Conservation (phyloP, 2,113 vertebrate genomes). For the Petromus typicus region DNA sequence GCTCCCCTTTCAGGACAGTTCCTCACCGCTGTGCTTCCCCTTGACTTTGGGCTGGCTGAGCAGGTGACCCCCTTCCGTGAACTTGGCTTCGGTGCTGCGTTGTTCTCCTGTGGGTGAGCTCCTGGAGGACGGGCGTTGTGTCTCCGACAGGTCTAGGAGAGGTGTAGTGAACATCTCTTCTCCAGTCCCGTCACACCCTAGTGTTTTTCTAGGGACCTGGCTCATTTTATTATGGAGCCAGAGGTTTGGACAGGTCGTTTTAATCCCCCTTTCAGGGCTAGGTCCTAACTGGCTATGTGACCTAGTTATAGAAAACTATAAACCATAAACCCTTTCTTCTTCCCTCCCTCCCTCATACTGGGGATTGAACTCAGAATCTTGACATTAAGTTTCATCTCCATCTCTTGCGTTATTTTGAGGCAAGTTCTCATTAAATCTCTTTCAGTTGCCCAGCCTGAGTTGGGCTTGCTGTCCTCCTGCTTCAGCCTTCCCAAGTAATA, state of each 20-base stretch:
- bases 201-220: background rate
- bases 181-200: background rate
- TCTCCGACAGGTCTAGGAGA: background rate
- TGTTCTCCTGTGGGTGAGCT: background rate
- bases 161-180: background rate
- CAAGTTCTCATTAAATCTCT: background rate
- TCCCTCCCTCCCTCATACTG: background rate
- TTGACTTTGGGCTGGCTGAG: background rate
- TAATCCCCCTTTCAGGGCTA: background rate
- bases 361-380: background rate
- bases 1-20: background rate
- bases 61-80: background rate
- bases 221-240: background rate
- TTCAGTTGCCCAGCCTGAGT: too few relatives aligned
- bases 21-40: background rate
- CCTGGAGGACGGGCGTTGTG: background rate
- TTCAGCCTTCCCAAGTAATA: background rate
- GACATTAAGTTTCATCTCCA: background rate
- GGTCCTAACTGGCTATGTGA: background rate
- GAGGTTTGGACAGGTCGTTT: background rate
- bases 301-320: background rate
- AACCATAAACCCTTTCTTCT: background rate
- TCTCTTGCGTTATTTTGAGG: background rate
- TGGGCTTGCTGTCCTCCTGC: background rate
- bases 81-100: background rate